Conservation (phyloP, 2,113 vertebrate genomes). For the Raphicerus campestris region DNA sequence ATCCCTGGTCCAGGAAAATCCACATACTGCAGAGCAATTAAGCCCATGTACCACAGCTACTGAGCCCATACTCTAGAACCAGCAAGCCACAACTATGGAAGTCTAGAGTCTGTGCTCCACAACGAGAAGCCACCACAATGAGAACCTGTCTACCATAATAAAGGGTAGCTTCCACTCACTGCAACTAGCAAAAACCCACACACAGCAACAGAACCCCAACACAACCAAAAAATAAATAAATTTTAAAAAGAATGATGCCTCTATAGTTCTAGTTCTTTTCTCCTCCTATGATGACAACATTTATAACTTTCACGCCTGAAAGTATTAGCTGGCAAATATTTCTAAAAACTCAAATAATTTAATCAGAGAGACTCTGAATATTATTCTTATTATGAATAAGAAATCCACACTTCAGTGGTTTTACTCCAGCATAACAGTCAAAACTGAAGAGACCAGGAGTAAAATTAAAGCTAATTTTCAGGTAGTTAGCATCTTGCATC, state of each 20-base stretch:
- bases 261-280: neutral
- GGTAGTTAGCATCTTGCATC: neutral
- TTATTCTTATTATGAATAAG: neutral
- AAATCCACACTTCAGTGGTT: neutral
- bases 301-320: neutral
- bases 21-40: neutral
- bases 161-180: neutral
- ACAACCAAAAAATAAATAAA: neutral
- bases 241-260: neutral
- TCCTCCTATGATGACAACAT: neutral
- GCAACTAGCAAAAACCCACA: neutral
- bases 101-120: neutral
- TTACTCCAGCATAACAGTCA: neutral
- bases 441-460: neutral
- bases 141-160: neutral
- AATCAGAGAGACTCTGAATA: neutral
- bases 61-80: neutral
- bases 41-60: neutral
- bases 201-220: neutral
- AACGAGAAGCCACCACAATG: neutral
- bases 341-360: neutral
- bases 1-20: neutral
- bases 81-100: neutral
- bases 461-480: neutral
- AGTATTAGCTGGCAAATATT: neutral